Evolutionary conservation across 2,888 invertebrate genomes (phyloP).

Genomic region (Apamea anceps): DNA sequence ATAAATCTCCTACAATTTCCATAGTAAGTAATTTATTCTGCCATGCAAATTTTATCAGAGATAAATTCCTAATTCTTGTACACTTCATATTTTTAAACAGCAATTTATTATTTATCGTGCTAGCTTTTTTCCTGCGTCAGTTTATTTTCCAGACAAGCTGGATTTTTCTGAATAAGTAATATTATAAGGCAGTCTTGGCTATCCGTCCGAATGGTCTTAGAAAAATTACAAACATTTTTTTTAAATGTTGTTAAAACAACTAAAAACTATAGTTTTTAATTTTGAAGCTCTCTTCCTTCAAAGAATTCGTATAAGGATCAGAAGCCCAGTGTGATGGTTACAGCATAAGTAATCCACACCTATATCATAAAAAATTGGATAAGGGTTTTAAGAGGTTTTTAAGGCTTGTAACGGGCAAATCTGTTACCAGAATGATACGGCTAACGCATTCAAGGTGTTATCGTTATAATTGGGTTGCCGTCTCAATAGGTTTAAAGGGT

Average conservation of each 20-base stretch:
- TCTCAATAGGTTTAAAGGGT: background rate
- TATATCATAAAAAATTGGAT: too few relatives aligned
- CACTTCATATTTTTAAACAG: conserved; percentile 23
- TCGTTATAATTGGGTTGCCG: background rate
- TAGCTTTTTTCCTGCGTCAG: background rate
- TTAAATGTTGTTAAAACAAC: too few relatives aligned
- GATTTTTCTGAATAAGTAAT: conserved; percentile 19
- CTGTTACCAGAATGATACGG: too few relatives aligned
- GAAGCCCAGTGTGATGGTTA: background rate
- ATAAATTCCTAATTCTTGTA: conserved; percentile 16
- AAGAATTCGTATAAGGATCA: background rate
- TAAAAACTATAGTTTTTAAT: background rate
- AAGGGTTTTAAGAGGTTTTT: background rate
- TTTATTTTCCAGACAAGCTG: background rate
- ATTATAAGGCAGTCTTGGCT: background rate
- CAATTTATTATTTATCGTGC: conserved; percentile 19
- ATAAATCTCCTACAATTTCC: conserved; percentile 25
- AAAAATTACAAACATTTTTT: background rate
- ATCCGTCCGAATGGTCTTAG: background rate
- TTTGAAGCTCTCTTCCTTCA: background rate
- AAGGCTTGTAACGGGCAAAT: background rate
- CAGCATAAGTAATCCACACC: background rate
- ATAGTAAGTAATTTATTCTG: conserved; percentile 35
- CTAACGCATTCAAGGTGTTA: background rate
- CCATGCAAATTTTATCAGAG: conserved; percentile 4